Base-by-base conservation (phyloP, 2,888 invertebrate species). In the Sinodicranocentrus sp. region DNA sequence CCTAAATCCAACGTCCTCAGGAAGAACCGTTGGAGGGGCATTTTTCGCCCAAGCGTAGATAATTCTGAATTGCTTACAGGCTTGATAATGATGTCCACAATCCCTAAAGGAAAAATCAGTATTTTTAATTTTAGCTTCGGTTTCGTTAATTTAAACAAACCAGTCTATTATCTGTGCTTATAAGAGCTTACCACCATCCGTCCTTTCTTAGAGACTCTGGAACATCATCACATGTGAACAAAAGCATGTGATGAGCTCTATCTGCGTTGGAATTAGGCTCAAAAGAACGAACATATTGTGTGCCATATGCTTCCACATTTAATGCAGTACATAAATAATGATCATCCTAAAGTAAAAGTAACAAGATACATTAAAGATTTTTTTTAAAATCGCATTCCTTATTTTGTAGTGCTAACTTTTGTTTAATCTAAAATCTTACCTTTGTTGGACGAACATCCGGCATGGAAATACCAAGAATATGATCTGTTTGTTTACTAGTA, bases 31-130 rank as follows among this genome's bases (percentile, higher is more conserved):
- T 26, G 91, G 89, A 0, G 92, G 92, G 0, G 93, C 93, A 89
- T 93, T 93, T 90, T 92, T 91, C 0, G 93, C 93, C 93, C 93
- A 93, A 2, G 93, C 93, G 89, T 92, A 93, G 65, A 93, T 89
- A 57, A 93, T 93, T 83, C 91, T 91, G 86, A 88, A 89, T 6
- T 84, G 89, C 25, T 84, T 87, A 84, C 91, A 92, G 19, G 91
- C 89, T 78, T 82, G 89, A 52, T 89, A 89, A 85, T 90, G 90
- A 85, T 91, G 91, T 17, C 91, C 91, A 90, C 93, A 93, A 85
- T 91, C 90, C 92, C 92, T 92, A 52, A 39, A 54, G n/a, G 63
- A 52, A 13, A 43, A 23, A 63, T 26, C 13, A 23, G 15, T 28
- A 25, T 1, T 25, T 61, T 73, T 33, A 67, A 52, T 25, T n/a